Conservation (phyloP, 2,888 invertebrate species). For the Hypercompe scribonia region DNA sequence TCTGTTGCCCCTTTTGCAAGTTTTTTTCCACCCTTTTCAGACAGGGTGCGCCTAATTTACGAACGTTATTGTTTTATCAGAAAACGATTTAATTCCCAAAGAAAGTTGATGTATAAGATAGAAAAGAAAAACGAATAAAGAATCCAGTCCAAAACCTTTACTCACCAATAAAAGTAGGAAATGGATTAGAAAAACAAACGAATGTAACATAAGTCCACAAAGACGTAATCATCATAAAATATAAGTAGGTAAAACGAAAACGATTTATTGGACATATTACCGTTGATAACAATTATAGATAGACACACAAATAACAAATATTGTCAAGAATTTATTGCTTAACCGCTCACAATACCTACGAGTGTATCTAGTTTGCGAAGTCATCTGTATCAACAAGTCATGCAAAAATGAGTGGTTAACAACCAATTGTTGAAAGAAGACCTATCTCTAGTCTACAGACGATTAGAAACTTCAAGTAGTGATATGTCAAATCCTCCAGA, state of each 20-base stretch:
- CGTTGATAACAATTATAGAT: slow-evolving; percentile 14
- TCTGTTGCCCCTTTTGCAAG: no score
- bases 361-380: background rate
- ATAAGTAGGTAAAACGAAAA: slow-evolving; percentile 16
- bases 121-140: no score
- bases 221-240: slow-evolving; percentile 12
- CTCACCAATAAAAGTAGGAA: background rate
- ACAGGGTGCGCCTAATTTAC: no score
- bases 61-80: background rate
- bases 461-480: background rate
- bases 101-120: no score
- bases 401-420: background rate
- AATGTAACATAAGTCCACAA: slow-evolving; percentile 1
- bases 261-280: slow-evolving; percentile 9
- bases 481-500: background rate
- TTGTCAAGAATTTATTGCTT: slow-evolving; percentile 8
- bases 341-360: background rate
- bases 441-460: background rate
- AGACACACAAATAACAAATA: background rate
- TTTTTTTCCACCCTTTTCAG: no score
- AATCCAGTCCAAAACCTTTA: background rate
- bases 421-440: background rate
- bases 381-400: background rate
- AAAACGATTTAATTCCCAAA: background rate
- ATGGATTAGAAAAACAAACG: no score